Evolutionary conservation across 2,888 invertebrate genomes (phyloP), one percentile per base, ranked within the genome.

Genomic region (Zygothrica quintamaculata): DNA sequence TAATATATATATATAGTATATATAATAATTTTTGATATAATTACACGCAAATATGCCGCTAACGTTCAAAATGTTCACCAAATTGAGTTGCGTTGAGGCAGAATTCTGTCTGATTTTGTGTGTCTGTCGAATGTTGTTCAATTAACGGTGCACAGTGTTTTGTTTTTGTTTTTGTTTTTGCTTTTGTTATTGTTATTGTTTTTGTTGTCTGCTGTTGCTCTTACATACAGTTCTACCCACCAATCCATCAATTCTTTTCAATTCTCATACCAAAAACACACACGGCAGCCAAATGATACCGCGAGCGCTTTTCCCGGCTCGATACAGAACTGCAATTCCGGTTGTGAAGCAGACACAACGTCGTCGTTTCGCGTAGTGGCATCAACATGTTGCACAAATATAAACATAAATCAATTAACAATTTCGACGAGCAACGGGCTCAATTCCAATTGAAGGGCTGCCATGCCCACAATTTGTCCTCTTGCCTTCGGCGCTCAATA

Each of bases 401-500:
- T 86, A 82, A 86, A 82, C 82, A 82, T 86, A 86, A 82, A 82
- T 82, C 82, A 82, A 82, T 82, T 82, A 86, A 80, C 84, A 86
- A 77, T 80, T 80, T 75, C 57, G 59, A 58, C 70, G 31, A 42
- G 33, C 57, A 29, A 18, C 34, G 33, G 18, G 3, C 16, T 31
- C 43, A 36, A 37, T 12, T 22, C 33, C 39, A 34, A 37, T 11
- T 16, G 18, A 16, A 18, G 26, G 7, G 29, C 44, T 11, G 8
- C 1, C 12, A 29, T 29, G 51, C 26, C 11, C 53, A 48, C 71
- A 52, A 65, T 47, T 74, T 44, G 56, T 13, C 42, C 29, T 42
- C 7, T 46, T 11, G 76, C 84, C 80, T 48, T 58, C 44, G 78
- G 85, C 66, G n/a, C 37, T 31, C 60, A 65, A 59, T 67, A 50